Evolutionary conservation across 2,797 vertebrate species (phyloP).

Genomic region (Bucorvus abyssinicus): DNA sequence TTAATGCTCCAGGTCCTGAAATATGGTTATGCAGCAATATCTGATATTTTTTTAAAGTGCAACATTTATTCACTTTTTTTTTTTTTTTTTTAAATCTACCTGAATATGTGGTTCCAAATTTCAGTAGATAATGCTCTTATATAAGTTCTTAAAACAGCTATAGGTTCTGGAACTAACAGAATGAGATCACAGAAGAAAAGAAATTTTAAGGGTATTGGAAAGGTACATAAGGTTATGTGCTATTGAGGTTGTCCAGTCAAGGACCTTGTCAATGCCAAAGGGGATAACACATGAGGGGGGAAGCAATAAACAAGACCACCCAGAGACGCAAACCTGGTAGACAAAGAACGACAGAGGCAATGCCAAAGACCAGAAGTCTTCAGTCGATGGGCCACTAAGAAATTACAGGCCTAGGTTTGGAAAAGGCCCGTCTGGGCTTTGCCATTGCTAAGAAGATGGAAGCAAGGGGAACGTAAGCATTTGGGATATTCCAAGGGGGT

Average conservation of each 20-base stretch:
- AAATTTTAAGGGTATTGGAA: neutral
- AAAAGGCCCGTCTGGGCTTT: neutral
- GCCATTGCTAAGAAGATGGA: neutral
- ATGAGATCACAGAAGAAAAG: neutral
- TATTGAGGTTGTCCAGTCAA: neutral
- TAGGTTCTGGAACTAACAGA: neutral
- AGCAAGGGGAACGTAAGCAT: neutral
- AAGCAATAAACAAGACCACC: neutral
- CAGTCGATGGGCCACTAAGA: neutral
- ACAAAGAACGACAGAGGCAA: neutral
- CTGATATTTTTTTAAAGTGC: neutral
- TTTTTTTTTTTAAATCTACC: neutral
- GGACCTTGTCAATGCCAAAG: neutral
- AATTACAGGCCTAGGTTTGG: neutral
- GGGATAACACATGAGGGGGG: neutral
- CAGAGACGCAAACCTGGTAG: neutral
- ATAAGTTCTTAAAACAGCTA: neutral
- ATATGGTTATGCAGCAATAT: neutral
- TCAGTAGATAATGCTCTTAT: neutral
- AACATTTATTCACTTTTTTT: neutral
- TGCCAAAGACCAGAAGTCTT: neutral
- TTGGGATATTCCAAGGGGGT: neutral
- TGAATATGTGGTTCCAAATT: neutral
- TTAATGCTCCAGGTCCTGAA: neutral
- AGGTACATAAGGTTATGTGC: neutral